Evolutionary conservation across 2,113 vertebrate genomes (phyloP).

Genomic region (Phalacrocorax pelagicus): DNA sequence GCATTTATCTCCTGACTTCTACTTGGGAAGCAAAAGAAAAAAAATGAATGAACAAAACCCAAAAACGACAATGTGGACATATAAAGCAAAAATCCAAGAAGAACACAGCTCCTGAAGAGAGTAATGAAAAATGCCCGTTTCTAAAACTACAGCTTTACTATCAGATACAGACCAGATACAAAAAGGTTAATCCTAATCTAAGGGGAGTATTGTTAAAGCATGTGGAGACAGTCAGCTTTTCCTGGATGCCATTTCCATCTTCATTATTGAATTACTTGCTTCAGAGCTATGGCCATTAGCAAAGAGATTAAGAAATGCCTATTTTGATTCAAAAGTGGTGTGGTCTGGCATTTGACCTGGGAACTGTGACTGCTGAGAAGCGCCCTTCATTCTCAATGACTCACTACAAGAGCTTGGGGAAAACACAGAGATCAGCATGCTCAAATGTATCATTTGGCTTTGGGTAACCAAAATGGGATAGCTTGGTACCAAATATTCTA

Average conservation of each 20-base stretch:
- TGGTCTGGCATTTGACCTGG: not conserved
- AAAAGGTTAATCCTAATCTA: not conserved
- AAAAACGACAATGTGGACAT: not conserved
- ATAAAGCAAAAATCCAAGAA: not conserved
- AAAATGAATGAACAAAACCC: not conserved
- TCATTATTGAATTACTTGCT: constrained; percentile 1
- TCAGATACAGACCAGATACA: not conserved
- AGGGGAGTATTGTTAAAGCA: not conserved
- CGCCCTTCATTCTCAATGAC: not conserved
- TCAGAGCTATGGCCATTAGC: constrained; percentile 4
- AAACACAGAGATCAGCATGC: not conserved
- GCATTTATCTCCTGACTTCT: not conserved
- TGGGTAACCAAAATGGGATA: not conserved
- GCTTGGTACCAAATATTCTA: not conserved
- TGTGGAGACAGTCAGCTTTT: not conserved
- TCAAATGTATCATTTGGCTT: not conserved
- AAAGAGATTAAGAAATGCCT: constrained; percentile 12
- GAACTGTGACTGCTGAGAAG: not conserved
- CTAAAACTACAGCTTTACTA: not conserved
- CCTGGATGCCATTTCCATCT: not conserved
- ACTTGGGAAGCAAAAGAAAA: not conserved
- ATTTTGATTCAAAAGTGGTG: not conserved
- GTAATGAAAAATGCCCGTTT: not conserved
- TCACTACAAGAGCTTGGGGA: not conserved
- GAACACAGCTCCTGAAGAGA: not conserved